Evolutionary conservation across 1,140 invertebrate species (phyloP), one percentile per base, ranked within the genome.

Genomic region (Phenacoccus solenopsis): DNA sequence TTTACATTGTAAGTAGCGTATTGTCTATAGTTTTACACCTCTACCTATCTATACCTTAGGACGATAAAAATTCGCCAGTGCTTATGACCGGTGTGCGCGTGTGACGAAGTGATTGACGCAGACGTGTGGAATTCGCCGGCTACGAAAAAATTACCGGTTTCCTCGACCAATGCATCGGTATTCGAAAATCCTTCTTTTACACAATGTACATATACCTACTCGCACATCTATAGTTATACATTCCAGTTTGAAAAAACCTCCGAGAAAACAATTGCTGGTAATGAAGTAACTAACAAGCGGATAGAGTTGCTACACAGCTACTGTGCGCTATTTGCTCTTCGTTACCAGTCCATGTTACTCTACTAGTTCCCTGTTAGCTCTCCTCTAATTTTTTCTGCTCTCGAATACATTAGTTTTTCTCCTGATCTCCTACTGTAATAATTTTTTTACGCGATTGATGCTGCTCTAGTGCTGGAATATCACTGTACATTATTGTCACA

Each of bases 241-340:
- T 49, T 49, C 38, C 38, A n/a, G 16, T 49, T 16, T 49, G 38
- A n/a, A 49, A 49, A 49, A 49, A 32, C 30, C 30, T 16, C 38
- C 20, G 20, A 49, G 38, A 49, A 49, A 49, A 49, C 38, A 49
- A 49, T 49, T 49, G 38, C 38, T 49, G 16, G 38, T 49, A 49
- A 49, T 49, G 38, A 49, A 49, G 38, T 49, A 49, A 49, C 38
- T 49, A 49, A 49, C 38, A 49, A 49, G 38, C 38, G 38, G 38
- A 49, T 49, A 49, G 38, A 49, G 38, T 49, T 49, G 20, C 38
- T n/a, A n/a, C 5, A n/a, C 38, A n/a, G 38, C 38, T 49, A 49
- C 38, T n/a, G 38, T 49, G 38, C 38, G 38, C 38, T 49, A 49
- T n/a, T n/a, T n/a, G n/a, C n/a, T n/a, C n/a, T n/a, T n/a, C n/a